Evolutionary conservation across 2,888 invertebrate species (phyloP), one percentile per base, ranked within the genome.

Genomic region (Lagria hirta): DNA sequence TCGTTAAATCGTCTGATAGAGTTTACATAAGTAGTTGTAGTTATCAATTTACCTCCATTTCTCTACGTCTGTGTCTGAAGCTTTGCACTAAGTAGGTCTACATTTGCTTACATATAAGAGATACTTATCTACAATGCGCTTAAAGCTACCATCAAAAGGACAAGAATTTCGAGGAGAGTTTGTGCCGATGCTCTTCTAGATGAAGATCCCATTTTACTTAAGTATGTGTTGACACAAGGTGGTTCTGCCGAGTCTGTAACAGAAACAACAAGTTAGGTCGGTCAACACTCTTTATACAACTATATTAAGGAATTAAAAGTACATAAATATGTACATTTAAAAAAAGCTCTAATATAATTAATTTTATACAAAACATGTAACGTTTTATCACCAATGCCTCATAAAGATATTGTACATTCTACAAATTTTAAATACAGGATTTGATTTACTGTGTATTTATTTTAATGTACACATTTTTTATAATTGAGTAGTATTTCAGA

Each of bases 231-330:
- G 44, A 65, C 65, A 51, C 71, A 71, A 6, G 71, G 71, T 15
- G 66, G 59, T 46, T 70, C 70, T 8, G 64, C 67, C 27, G 65
- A 62, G 57, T 65, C 71, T 71, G 62, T 11, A 69, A 68, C 54
- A 56, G 58, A 50, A 47, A 37, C 20, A 44, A 27, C 21, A 18
- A 27, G 14, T 33, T 41, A 41, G 27, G 37, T 18, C 24, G 24
- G 37, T 28, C 38, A 30, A 38, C 22, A 38, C 23, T 23, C 38
- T 22, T 21, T 20, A 22, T 17, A 11, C 6, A 16, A 13, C 14
- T 23, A 14, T 29, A 38, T 30, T 16, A n/a, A n/a, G n/a, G n/a
- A n/a, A 22, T 22, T 10, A 10, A 22, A 4, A 8, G 10, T 22
- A 22, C 3, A 22, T 22, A 4, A 10, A 22, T 8, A 22, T 8